Conservation (phyloP, 1,140 invertebrate genomes). For the Agrypnia vestita region DNA sequence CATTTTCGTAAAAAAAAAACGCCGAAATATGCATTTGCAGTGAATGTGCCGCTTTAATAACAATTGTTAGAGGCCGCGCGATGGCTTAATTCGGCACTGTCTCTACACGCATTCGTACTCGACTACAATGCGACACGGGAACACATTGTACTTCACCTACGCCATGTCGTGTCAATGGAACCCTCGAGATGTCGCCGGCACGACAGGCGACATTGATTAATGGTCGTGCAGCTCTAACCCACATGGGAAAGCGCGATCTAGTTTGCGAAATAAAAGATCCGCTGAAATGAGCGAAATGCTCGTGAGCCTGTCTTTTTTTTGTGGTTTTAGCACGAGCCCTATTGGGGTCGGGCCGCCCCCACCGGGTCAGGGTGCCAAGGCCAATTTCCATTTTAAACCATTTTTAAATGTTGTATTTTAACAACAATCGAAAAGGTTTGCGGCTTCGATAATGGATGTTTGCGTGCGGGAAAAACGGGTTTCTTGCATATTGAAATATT, state of each 20-base stretch:
- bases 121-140: too few relatives aligned
- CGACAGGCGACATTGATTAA: conserved; percentile 8
- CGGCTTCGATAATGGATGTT: too few relatives aligned
- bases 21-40: too few relatives aligned
- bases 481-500: background rate
- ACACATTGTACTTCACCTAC: too few relatives aligned
- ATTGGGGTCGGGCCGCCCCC: background rate
- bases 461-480: too few relatives aligned
- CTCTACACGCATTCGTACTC: too few relatives aligned
- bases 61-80: too few relatives aligned
- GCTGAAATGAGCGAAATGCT: background rate
- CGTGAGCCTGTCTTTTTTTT: background rate
- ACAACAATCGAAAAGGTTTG: background rate
- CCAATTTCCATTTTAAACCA: too few relatives aligned
- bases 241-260: background rate
- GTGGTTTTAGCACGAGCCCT: conserved; percentile 1
- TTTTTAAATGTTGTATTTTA: background rate
- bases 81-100: too few relatives aligned
- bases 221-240: background rate
- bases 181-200: background rate
- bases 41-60: too few relatives aligned
- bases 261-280: background rate
- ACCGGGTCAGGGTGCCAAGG: conserved; percentile 22
- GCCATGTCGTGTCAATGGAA: too few relatives aligned
- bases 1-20: too few relatives aligned